phyloP scores from a whole-genome alignment of 2,888 invertebrate genomes.

The Lycocerus yunnanus region DNA sequence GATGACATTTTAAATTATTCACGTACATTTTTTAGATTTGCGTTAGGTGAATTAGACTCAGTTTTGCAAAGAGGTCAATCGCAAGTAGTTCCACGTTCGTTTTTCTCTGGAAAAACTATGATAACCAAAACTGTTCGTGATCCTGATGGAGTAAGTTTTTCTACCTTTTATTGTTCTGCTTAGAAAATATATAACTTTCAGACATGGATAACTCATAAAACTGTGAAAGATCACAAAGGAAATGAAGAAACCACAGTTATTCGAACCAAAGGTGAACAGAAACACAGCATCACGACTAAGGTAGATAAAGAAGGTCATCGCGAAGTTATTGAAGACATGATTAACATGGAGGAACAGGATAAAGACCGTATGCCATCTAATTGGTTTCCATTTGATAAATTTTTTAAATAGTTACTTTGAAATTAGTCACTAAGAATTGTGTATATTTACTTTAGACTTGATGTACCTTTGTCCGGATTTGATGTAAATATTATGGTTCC shows the following conservation, averaged over 20 bases:
- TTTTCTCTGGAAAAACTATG: constrained; percentile 60
- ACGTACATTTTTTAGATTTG: constrained; percentile 37
- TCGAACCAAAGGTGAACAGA: constrained; percentile 47
- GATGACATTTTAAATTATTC: constrained; percentile 8
- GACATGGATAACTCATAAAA: constrained; percentile 61
- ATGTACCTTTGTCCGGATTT: not conserved
- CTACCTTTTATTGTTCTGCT: not conserved
- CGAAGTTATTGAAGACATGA: constrained; percentile 47
- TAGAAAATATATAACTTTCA: constrained; percentile 35
- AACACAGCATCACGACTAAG: constrained; percentile 56
- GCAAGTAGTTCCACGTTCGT: constrained; percentile 42
- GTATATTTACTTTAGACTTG: not conserved
- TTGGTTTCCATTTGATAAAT: constrained; percentile 41
- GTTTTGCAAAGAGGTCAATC: constrained; percentile 35
- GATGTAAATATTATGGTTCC: not conserved
- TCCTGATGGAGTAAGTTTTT: constrained; percentile 59
- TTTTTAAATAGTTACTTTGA: constrained; percentile 38
- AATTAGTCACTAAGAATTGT: not conserved
- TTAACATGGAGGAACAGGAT: constrained; percentile 49
- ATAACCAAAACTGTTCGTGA: constrained; percentile 59
- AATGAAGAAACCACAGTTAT: constrained; percentile 64
- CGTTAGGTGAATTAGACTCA: constrained; percentile 40
- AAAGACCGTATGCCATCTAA: constrained; percentile 34
- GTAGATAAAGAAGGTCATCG: constrained; percentile 51
- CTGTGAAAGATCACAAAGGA: constrained; percentile 62